These are phyloP conservation scores for Aspidoscelis tigris DNA, from an alignment of 2,113 vertebrate species.

Conservation along the genomic window DNA sequence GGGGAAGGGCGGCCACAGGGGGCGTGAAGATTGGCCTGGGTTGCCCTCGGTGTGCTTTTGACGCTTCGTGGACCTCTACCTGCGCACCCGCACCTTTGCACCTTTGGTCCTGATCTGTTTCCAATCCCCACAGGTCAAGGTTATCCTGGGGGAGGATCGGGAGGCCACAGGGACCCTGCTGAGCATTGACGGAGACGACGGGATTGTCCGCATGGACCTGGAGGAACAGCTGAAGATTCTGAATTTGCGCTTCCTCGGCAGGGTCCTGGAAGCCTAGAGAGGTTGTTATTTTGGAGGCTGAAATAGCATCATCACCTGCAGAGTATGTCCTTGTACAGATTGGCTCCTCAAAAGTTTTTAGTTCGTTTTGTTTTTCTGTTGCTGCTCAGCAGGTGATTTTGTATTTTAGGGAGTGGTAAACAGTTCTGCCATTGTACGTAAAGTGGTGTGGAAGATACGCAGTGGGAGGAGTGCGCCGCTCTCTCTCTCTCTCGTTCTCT, in stretches of 20 bases:
- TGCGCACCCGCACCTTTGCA: too few species aligned
- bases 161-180: conserved; percentile 91
- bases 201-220: conserved; percentile 92
- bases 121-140: conserved; percentile 82
- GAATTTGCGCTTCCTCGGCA: conserved; percentile 92
- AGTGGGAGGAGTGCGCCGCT: fast-evolving
- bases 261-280: conserved; percentile 81
- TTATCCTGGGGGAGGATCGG: conserved; percentile 91
- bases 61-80: too few species aligned
- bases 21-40: too few species aligned
- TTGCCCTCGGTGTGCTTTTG: too few species aligned
- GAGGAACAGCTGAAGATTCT: conserved; percentile 93
- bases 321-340: conserved; percentile 14
- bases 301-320: not conserved
- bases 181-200: conserved; percentile 92
- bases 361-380: not conserved
- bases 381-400: not conserved
- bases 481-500: not conserved
- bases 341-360: not conserved
- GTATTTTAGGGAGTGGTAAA: not conserved
- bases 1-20: too few species aligned
- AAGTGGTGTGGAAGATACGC: too few species aligned
- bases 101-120: too few species aligned
- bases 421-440: not conserved
- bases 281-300: not conserved